Conservation (phyloP, 2,113 vertebrate species). For the Dolichotis patagonum region DNA sequence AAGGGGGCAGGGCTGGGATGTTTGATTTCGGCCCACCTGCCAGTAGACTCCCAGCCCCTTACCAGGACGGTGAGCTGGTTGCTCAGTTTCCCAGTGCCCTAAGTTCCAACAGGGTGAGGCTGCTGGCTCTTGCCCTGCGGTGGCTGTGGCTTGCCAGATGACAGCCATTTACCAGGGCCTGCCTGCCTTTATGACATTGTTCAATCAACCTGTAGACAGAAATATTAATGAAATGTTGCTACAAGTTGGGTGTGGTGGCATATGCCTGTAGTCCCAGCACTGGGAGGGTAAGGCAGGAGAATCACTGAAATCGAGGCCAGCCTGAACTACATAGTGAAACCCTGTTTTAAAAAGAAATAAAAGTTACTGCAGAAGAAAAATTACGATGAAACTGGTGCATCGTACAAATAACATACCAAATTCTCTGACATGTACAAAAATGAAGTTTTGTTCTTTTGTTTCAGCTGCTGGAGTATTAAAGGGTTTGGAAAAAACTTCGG, state of each 20-base stretch:
- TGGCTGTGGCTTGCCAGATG: no score
- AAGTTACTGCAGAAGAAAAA: neutral
- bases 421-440: neutral
- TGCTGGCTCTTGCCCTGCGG: no score
- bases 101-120: no score
- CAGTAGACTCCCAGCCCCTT: no score
- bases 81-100: no score
- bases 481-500: slow-evolving; percentile 56
- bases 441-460: slow-evolving; percentile 38
- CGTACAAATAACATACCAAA: neutral
- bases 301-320: neutral
- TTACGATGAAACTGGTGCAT: neutral
- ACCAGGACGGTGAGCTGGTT: no score
- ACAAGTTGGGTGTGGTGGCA: neutral
- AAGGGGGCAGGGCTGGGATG: no score
- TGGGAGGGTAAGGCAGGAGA: neutral
- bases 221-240: neutral
- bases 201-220: neutral
- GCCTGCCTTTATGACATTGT: neutral
- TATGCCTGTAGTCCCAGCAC: neutral
- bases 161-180: no score
- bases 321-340: neutral
- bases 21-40: no score
- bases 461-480: slow-evolving; percentile 59
- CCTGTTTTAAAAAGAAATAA: neutral